Base-by-base conservation (phyloP, 2,113 vertebrate genomes). In the Typhlomys cinereus region DNA sequence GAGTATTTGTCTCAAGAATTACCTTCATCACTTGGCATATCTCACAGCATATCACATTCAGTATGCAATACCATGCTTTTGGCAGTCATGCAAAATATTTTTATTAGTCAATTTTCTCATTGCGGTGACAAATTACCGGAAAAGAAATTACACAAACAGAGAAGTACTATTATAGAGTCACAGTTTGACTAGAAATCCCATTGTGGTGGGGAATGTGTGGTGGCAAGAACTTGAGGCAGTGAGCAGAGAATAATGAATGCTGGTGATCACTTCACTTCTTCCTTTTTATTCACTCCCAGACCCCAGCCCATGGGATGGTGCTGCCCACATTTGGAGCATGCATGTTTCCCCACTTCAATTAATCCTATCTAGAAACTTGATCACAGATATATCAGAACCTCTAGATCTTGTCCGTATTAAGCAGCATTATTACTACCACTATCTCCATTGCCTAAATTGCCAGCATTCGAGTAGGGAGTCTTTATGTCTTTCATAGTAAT, bases 371-470 rank as follows among this genome's bases (percentile, higher is more conserved):
- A 44, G 39, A 81, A 81, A 81, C 27, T 81, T 29, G 39, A 61
- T 81, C 57, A 46, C 29, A 79, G 25, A 41, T 54, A 79, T 59
- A 39, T 62, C 78, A 46, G 20, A 39, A 44, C 20, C n/a, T 21
- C 59, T 46, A 46, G 57, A 81, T 6, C 18, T 29, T 81, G 39
- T 81, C 54, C 61, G 18, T 31, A 62, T 44, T 62, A 62, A 62
- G 10, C 39, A 62, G 41, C 39, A 62, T 88, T 76, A 59, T 36
- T 59, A 75, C 48, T 62, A 31, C 41, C 61, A 66, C 92, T 82
- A 91, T 74, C 5, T 85, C 69, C 85, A 39, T 81, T 86, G 52
- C 34, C 20, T 83, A n/a, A 91, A 91, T 91, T 79, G 2, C 70
- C 48, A 80, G n/a, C 67, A 1, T 66, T 85, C 91, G 27, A 67